Evolutionary conservation across 2,797 vertebrate genomes (phyloP).

Genomic region (Arrhamphus sclerolepis): DNA sequence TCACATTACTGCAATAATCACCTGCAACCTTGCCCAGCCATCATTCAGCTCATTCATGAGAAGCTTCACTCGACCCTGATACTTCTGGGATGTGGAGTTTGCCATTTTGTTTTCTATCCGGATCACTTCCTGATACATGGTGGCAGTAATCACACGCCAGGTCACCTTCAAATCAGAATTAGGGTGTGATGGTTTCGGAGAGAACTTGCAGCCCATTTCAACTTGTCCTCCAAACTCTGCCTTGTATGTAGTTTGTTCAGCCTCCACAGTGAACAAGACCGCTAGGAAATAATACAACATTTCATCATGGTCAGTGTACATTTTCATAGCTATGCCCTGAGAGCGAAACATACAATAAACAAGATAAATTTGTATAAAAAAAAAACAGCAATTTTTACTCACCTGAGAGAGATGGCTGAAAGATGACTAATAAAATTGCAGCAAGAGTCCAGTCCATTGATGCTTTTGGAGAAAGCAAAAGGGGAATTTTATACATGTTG

Average conservation of each 20-base stretch:
- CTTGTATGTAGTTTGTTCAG: slow-evolving; percentile 67
- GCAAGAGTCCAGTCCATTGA: slow-evolving; percentile 64
- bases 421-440: slow-evolving; percentile 53
- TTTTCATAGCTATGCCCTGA: neutral
- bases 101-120: slow-evolving; percentile 64
- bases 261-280: slow-evolving; percentile 86
- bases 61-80: slow-evolving; percentile 75
- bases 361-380: too few species aligned
- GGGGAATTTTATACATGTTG: slow-evolving; percentile 11
- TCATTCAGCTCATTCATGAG: slow-evolving; percentile 77
- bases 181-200: slow-evolving; percentile 51
- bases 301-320: neutral
- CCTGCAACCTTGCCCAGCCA: slow-evolving; percentile 82
- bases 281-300: slow-evolving; percentile 27
- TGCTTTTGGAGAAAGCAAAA: slow-evolving; percentile 38
- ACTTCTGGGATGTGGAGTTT: slow-evolving; percentile 61
- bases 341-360: too few species aligned
- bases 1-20: slow-evolving; percentile 42
- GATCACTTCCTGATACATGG: slow-evolving; percentile 64
- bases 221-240: slow-evolving; percentile 80
- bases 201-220: slow-evolving; percentile 88
- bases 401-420: slow-evolving; percentile 67
- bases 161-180: slow-evolving; percentile 71
- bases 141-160: slow-evolving; percentile 68
- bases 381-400: neutral